A percentile compares a stretch with the other conserved stretches of the same genome.
Evolutionary conservation across 1,140 invertebrate species (phyloP).

Genomic region (Cataglyphis hispanica): DNA sequence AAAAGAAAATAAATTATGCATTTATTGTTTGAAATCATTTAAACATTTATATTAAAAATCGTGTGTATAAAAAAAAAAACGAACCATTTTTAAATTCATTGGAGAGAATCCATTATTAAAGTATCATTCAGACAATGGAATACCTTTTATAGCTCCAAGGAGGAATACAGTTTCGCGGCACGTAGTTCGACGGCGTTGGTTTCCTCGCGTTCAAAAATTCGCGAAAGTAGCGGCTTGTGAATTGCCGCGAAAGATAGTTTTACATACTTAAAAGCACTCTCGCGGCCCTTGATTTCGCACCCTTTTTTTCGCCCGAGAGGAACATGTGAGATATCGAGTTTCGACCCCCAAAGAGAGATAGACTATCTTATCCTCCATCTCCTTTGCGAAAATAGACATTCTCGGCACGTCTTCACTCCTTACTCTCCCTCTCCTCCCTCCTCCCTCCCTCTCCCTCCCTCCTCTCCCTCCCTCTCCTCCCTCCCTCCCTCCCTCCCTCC

Average conservation of each 20-base stretch:
- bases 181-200: background rate
- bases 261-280: slow-evolving; percentile 38
- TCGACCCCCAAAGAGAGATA: background rate
- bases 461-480: too few species aligned
- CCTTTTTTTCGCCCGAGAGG: background rate
- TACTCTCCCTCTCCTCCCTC: too few species aligned
- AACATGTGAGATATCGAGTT: background rate
- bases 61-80: background rate
- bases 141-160: background rate
- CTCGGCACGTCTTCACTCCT: too few species aligned
- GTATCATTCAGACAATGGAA: slow-evolving; percentile 16
- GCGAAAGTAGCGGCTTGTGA: background rate
- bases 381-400: slow-evolving; percentile 3
- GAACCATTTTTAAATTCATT: background rate
- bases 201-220: slow-evolving; percentile 25
- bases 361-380: background rate
- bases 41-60: background rate
- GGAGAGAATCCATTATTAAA: background rate
- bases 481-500: too few species aligned
- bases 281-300: background rate
- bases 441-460: too few species aligned
- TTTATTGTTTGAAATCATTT: background rate
- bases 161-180: slow-evolving; percentile 11
- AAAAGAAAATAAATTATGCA: too few species aligned
- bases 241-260: slow-evolving; percentile 1